A percentile compares a stretch with the other conserved stretches of the same genome.
Conservation (phyloP, 2,797 vertebrate genomes). For the Megalops cyprinoides region DNA sequence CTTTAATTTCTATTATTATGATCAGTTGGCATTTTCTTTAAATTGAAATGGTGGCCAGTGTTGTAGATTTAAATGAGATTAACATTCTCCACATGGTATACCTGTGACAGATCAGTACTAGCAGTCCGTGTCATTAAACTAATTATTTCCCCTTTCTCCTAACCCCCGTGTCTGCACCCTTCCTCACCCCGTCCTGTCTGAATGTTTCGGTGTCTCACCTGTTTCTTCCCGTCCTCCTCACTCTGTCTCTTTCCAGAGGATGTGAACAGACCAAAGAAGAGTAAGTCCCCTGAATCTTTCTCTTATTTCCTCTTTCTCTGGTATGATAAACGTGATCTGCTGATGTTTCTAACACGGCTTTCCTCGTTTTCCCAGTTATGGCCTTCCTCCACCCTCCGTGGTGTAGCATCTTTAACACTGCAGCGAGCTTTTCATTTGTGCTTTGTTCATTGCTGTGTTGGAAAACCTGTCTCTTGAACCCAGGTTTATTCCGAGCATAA, state of each 20-base stretch:
- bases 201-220: neutral
- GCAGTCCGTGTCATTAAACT: too few species aligned
- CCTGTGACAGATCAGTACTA: too few species aligned
- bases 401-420: neutral
- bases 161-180: too few species aligned
- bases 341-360: neutral
- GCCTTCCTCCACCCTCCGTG: too few species aligned
- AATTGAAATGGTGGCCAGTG: too few species aligned
- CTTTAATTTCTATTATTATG: too few species aligned
- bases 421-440: neutral
- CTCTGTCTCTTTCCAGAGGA: neutral
- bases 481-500: neutral
- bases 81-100: too few species aligned
- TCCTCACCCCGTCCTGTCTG: neutral
- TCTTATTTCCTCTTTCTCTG: slow-evolving; percentile 41
- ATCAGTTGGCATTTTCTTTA: too few species aligned
- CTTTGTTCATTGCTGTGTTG: neutral
- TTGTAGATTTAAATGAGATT: too few species aligned
- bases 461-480: neutral
- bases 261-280: slow-evolving; percentile 6
- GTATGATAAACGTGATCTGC: neutral
- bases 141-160: too few species aligned
- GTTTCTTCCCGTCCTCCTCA: neutral
- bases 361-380: slow-evolving; percentile 28
- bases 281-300: slow-evolving; percentile 32